Evolutionary conservation across 2,888 invertebrate genomes (phyloP).

Genomic region (Bombylius major): DNA sequence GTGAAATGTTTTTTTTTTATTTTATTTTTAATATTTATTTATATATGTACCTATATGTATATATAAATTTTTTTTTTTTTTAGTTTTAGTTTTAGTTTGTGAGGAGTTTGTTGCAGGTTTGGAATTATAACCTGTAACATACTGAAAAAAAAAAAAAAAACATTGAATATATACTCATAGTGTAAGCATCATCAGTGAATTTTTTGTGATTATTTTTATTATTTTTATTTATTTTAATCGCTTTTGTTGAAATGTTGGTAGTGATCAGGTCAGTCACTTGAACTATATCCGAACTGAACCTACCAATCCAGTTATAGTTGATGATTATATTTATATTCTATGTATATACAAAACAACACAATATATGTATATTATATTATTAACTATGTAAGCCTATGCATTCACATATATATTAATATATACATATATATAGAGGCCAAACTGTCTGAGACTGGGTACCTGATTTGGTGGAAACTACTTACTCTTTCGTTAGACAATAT

Average conservation of each 20-base stretch:
- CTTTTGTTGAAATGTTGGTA: not conserved
- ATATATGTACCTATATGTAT: not conserved
- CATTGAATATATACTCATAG: not conserved
- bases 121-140: too few species aligned
- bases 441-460: not conserved
- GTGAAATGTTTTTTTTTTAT: not conserved
- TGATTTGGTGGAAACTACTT: constrained; percentile 2
- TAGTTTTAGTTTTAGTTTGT: not conserved
- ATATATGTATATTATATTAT: too few species aligned
- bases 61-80: not conserved
- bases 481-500: constrained; percentile 1
- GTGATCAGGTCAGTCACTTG: constrained; percentile 9
- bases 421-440: not conserved
- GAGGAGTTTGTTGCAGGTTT: not conserved
- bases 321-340: not conserved
- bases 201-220: not conserved
- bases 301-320: constrained; percentile 7
- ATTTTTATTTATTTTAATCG: not conserved
- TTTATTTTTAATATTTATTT: not conserved
- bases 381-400: not conserved
- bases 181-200: too few species aligned
- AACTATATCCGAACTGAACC: constrained; percentile 5
- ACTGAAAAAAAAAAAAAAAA: not conserved
- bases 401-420: not conserved
- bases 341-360: not conserved